Conservation (phyloP, 2,888 invertebrate genomes). For the Blomia tropicalis region DNA sequence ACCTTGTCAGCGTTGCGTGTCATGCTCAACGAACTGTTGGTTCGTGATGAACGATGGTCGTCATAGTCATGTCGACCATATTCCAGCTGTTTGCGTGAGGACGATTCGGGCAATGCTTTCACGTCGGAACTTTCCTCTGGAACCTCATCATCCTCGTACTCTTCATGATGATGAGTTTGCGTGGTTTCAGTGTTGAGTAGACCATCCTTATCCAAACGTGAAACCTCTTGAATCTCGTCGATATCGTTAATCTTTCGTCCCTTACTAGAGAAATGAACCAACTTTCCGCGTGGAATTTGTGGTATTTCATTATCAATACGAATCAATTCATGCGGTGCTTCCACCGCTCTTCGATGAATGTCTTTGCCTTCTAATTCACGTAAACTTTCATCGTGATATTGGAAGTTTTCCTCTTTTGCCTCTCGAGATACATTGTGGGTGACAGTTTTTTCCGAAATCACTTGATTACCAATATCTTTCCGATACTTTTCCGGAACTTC, state of each 20-base stretch:
- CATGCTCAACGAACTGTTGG: conserved; percentile 9
- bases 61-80: conserved; percentile 23
- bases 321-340: conserved; percentile 27
- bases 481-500: conserved; percentile 25
- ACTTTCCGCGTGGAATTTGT: conserved; percentile 26
- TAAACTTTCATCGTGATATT: conserved; percentile 30
- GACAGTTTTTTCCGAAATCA: conserved; percentile 30
- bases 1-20: conserved; percentile 5
- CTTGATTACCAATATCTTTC: conserved; percentile 25
- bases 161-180: conserved; percentile 38
- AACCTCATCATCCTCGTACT: conserved; percentile 50
- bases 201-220: conserved; percentile 57
- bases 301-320: conserved; percentile 22
- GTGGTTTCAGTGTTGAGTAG: conserved; percentile 58
- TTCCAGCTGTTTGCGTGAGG: conserved; percentile 21
- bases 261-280: conserved; percentile 29
- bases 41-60: not conserved
- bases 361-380: conserved; percentile 29
- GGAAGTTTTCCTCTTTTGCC: conserved; percentile 29
- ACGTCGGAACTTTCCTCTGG: conserved; percentile 28
- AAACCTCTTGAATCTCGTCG: conserved; percentile 70
- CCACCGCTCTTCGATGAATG: conserved; percentile 29
- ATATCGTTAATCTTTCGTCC: conserved; percentile 41
- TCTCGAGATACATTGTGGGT: conserved; percentile 29
- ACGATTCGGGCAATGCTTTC: conserved; percentile 17